Conservation (phyloP, 2,888 invertebrate genomes). For the Hydrotaea diabolus region DNA sequence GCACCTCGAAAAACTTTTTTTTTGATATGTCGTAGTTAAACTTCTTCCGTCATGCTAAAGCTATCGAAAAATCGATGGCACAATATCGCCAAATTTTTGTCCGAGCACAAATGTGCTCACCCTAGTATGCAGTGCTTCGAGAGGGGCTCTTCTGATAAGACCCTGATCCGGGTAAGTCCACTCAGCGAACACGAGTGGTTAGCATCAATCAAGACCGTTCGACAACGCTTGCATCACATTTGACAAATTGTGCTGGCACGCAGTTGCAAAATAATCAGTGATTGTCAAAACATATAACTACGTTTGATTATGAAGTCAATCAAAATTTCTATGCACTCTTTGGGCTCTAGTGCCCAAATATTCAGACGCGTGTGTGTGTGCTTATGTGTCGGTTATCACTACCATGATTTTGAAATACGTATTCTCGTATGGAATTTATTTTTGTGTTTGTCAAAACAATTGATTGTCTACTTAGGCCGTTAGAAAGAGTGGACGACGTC, state of each 20-base stretch:
- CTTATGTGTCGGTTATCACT: neutral
- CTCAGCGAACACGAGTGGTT: neutral
- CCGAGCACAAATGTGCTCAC: too few species aligned
- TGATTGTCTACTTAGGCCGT: neutral
- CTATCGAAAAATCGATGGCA: too few species aligned
- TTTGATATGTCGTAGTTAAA: too few species aligned
- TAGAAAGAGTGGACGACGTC: conserved; percentile 2
- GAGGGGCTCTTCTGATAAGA: too few species aligned
- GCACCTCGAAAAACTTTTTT: too few species aligned
- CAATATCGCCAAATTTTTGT: too few species aligned
- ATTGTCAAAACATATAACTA: conserved; percentile 13
- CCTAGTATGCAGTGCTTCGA: too few species aligned
- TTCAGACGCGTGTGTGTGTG: too few species aligned
- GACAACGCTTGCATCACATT: neutral
- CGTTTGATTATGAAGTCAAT: conserved; percentile 20
- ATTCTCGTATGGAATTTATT: conserved; percentile 22
- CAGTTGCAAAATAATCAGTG: conserved; percentile 3
- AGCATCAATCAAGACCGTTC: neutral
- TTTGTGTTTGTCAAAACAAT: conserved; percentile 19
- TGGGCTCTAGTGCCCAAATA: neutral
- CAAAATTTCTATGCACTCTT: conserved; percentile 8
- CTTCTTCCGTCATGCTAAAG: too few species aligned
- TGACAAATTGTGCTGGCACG: neutral
- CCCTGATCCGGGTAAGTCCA: neutral
- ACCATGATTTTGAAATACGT: conserved; percentile 47